Evolutionary conservation across 2,888 invertebrate species (phyloP).

Genomic region (Ceriagrion tenellum): DNA sequence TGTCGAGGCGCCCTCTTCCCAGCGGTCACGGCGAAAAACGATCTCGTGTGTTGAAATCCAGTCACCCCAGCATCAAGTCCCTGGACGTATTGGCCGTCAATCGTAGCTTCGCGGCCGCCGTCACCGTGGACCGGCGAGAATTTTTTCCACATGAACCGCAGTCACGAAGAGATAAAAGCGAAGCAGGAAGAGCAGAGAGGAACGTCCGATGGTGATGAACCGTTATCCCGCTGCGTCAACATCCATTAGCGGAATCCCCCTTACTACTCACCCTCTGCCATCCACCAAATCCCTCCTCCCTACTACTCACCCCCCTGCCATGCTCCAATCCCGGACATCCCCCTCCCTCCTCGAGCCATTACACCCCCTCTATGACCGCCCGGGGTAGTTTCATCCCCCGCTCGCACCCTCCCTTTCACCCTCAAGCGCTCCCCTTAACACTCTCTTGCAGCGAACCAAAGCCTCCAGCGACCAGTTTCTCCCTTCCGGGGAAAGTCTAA

Average conservation of each 20-base stretch:
- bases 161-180: constrained; percentile 51
- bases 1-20: neutral
- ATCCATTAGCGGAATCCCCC: constrained; percentile 55
- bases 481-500: neutral
- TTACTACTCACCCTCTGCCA: neutral
- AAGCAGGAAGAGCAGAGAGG: constrained; percentile 25
- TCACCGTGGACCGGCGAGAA: neutral
- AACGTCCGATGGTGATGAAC: neutral
- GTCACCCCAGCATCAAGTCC: neutral
- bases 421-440: neutral
- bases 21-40: neutral
- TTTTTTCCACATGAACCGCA: neutral
- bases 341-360: too few relatives aligned
- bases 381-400: neutral
- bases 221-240: constrained; percentile 54
- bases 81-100: neutral
- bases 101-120: neutral
- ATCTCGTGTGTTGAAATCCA: neutral
- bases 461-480: neutral
- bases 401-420: neutral
- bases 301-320: neutral
- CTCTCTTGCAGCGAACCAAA: neutral
- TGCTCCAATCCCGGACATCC: neutral
- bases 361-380: neutral
- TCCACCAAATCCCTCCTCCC: neutral